A percentile compares a stretch with the other conserved stretches of the same genome.
These are phyloP conservation scores for Sepiola atlantica DNA, from an alignment of 2,888 invertebrate genomes.

Conservation along the genomic window DNA sequence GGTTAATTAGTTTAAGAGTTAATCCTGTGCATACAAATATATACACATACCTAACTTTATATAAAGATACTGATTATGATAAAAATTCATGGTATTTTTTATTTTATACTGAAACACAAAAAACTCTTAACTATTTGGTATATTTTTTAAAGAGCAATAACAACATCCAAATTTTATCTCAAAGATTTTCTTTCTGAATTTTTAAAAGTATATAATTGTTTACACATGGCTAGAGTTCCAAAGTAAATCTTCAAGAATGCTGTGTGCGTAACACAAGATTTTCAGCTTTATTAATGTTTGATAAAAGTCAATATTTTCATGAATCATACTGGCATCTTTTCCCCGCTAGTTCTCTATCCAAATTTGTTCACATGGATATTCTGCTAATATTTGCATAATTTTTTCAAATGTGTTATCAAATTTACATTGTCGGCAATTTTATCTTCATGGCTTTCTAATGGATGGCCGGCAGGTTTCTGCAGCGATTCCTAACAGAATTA, in stretches of 20 bases:
- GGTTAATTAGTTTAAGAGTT: too few species aligned
- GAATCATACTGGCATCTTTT: not conserved
- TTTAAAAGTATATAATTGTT: not conserved
- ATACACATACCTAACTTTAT: too few species aligned
- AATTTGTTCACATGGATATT: not conserved
- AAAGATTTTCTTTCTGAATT: not conserved
- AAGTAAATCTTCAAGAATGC: not conserved
- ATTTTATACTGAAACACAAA: too few species aligned
- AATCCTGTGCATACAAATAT: too few species aligned
- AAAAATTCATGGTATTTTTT: too few species aligned
- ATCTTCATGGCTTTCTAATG: not conserved
- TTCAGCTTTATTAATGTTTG: not conserved
- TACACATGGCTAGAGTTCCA: not conserved
- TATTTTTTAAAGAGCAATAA: too few species aligned
- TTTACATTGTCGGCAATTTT: not conserved
- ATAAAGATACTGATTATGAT: too few species aligned
- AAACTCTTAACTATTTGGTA: too few species aligned
- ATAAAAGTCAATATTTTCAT: slow-evolving; percentile 2
- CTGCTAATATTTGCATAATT: not conserved
- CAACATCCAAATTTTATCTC: not conserved
- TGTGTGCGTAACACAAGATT: not conserved
- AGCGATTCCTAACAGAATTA: not conserved
- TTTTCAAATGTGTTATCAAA: not conserved
- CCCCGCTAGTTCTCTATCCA: not conserved
- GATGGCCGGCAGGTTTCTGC: not conserved